These are phyloP conservation scores for Epinephelus coioides DNA, from an alignment of 2,797 vertebrate genomes.

Conservation along the genomic window DNA sequence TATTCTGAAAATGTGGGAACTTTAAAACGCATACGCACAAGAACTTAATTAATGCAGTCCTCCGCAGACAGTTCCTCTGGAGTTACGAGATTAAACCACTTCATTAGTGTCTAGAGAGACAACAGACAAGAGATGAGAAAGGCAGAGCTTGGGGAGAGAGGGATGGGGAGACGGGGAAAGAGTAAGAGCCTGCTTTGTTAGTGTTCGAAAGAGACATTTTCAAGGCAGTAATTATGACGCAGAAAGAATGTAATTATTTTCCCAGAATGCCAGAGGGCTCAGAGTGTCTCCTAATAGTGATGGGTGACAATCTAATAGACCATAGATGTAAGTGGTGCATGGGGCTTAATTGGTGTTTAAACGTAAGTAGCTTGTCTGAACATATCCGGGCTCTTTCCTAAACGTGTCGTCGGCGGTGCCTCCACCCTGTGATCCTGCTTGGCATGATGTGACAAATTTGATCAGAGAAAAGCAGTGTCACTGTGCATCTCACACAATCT, in stretches of 20 bases:
- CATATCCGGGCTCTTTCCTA: conserved; percentile 47
- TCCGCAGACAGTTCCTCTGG: conserved; percentile 65
- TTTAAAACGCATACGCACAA: conserved; percentile 39
- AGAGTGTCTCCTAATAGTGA: conserved; percentile 74
- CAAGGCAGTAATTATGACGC: conserved; percentile 80
- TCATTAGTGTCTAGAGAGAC: conserved; percentile 80
- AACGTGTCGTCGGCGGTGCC: conserved; percentile 50
- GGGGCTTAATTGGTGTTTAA: conserved; percentile 77
- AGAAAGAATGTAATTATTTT: conserved; percentile 81
- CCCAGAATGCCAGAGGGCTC: conserved; percentile 75
- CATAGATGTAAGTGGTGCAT: conserved; percentile 59
- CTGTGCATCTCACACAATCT: conserved; percentile 40
- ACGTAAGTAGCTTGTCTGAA: conserved; percentile 72
- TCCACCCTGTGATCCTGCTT: conserved; percentile 64
- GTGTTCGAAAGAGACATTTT: conserved; percentile 76
- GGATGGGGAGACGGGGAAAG: conserved; percentile 31
- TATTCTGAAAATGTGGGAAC: conserved; percentile 35
- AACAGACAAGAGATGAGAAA: conserved; percentile 67
- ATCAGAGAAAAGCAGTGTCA: conserved; percentile 62
- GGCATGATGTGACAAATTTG: conserved; percentile 72
- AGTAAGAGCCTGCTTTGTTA: conserved; percentile 70
- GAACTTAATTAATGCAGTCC: conserved; percentile 71
- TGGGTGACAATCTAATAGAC: conserved; percentile 81
- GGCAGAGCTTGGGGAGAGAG: conserved; percentile 59
- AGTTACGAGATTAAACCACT: conserved; percentile 78